Evolutionary conservation across 2,888 invertebrate genomes (phyloP).

Genomic region (Chymomyza procnemis): DNA sequence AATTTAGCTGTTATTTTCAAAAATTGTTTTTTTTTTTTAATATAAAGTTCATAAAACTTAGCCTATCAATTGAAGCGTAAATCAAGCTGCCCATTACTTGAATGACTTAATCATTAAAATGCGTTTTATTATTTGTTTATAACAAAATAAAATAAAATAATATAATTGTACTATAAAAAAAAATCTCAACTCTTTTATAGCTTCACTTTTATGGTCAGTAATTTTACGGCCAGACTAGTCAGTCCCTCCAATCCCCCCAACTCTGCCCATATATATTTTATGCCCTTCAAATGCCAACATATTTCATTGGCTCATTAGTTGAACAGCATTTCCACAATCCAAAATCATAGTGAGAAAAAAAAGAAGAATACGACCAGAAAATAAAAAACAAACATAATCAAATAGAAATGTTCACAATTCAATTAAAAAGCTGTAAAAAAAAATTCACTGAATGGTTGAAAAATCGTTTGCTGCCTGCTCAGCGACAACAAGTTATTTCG

Average conservation of each 20-base stretch:
- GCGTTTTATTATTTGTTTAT: neutral
- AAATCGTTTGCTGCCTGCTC: neutral
- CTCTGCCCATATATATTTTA: constrained; percentile 46
- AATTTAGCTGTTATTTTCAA: too few relatives aligned
- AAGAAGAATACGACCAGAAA: too few relatives aligned
- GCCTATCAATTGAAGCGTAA: too few relatives aligned
- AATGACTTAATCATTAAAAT: constrained; percentile 23
- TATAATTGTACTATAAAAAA: neutral
- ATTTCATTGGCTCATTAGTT: constrained; percentile 58
- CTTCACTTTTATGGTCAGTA: constrained; percentile 19
- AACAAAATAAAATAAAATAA: neutral
- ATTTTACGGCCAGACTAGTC: constrained; percentile 29
- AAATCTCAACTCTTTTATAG: neutral
- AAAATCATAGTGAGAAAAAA: constrained; percentile 27
- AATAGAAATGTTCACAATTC: constrained; percentile 65
- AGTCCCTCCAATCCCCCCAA: too few relatives aligned
- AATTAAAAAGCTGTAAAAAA: constrained; percentile 69
- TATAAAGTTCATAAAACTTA: too few relatives aligned
- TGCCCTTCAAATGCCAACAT: constrained; percentile 33
- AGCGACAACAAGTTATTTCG: constrained; percentile 21
- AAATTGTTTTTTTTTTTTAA: too few relatives aligned
- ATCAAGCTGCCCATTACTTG: neutral
- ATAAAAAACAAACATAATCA: constrained; percentile 5
- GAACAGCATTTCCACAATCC: constrained; percentile 38
- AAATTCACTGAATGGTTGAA: constrained; percentile 34